Percentiles rank a stretch among this genome's conserved stretches.
Evolutionary conservation across 2,888 invertebrate species (phyloP).

Genomic region (Apodemia duryi): DNA sequence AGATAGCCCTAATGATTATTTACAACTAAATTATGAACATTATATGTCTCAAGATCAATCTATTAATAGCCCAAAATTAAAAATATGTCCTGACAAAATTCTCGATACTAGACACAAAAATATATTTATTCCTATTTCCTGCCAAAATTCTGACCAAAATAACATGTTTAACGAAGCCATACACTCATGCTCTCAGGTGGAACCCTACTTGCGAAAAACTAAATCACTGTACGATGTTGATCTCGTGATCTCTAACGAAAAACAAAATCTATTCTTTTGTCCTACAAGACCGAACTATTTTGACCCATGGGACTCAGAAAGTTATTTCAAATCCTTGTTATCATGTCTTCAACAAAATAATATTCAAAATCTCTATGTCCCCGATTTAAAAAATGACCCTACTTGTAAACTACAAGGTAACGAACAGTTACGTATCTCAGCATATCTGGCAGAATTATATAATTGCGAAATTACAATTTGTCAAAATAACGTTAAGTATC

Average conservation of each 20-base stretch:
- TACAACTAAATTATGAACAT: slow-evolving; percentile 30
- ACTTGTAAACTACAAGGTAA: slow-evolving; percentile 32
- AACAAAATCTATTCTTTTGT: slow-evolving; percentile 33
- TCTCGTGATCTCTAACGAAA: slow-evolving; percentile 32
- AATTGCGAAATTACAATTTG: slow-evolving; percentile 36
- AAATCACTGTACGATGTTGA: slow-evolving; percentile 35
- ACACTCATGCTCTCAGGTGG: slow-evolving; percentile 31
- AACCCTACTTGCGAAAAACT: slow-evolving; percentile 31
- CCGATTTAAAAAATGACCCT: slow-evolving; percentile 33
- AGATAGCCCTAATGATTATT: slow-evolving; percentile 21
- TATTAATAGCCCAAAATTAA: slow-evolving; percentile 28
- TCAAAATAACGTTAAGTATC: slow-evolving; percentile 32
- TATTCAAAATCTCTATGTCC: slow-evolving; percentile 30
- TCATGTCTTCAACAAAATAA: slow-evolving; percentile 34
- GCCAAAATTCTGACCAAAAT: slow-evolving; percentile 32
- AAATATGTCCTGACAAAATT: slow-evolving; percentile 32
- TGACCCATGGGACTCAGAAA: slow-evolving; percentile 38
- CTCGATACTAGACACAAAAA: slow-evolving; percentile 36
- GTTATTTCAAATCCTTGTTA: slow-evolving; percentile 38
- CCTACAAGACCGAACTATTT: slow-evolving; percentile 32
- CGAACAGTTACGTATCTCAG: slow-evolving; percentile 35
- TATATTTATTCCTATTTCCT: slow-evolving; percentile 35
- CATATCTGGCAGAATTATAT: slow-evolving; percentile 36
- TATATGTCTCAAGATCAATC: slow-evolving; percentile 19
- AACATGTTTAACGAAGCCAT: slow-evolving; percentile 35